These are phyloP conservation scores for Diogma glabrata DNA, from an alignment of 2,888 invertebrate species.

Conservation along the genomic window DNA sequence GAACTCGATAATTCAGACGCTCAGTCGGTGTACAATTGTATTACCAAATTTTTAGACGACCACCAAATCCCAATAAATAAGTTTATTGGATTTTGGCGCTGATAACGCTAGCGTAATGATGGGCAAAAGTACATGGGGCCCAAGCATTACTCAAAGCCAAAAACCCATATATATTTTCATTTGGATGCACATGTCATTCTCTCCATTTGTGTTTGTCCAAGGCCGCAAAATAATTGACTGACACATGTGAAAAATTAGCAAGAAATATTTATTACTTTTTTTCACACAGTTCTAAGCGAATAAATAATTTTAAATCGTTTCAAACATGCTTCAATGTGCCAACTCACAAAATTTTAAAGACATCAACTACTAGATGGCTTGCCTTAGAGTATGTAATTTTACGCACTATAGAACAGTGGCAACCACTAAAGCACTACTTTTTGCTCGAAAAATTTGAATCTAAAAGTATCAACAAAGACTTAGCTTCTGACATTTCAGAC, in stretches of 20 bases:
- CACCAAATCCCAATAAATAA: background rate
- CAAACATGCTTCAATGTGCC: slow-evolving; percentile 22
- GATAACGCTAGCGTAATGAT: slow-evolving; percentile 1
- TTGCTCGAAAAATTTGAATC: background rate
- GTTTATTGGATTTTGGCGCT: slow-evolving; percentile 1
- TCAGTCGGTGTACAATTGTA: slow-evolving; percentile 12
- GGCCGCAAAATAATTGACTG: slow-evolving; percentile 22
- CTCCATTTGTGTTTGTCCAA: slow-evolving; percentile 13
- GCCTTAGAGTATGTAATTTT: background rate
- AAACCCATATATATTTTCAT: slow-evolving; percentile 19
- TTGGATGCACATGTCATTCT: slow-evolving; percentile 23
- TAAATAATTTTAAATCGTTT: slow-evolving; percentile 21
- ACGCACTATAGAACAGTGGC: background rate
- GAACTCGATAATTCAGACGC: slow-evolving; percentile 19
- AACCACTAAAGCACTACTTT: background rate
- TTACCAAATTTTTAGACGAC: background rate
- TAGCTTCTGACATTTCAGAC: background rate
- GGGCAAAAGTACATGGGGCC: background rate
- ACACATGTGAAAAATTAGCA: slow-evolving; percentile 20
- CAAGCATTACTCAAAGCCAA: slow-evolving; percentile 6
- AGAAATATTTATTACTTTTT: slow-evolving; percentile 23
- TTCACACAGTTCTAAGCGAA: slow-evolving; percentile 23
- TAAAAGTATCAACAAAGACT: background rate
- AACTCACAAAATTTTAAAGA: slow-evolving; percentile 23
- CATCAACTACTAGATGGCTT: slow-evolving; percentile 19